Evolutionary conservation across 2,888 invertebrate species (phyloP).

Genomic region (Nomada ferruginata): DNA sequence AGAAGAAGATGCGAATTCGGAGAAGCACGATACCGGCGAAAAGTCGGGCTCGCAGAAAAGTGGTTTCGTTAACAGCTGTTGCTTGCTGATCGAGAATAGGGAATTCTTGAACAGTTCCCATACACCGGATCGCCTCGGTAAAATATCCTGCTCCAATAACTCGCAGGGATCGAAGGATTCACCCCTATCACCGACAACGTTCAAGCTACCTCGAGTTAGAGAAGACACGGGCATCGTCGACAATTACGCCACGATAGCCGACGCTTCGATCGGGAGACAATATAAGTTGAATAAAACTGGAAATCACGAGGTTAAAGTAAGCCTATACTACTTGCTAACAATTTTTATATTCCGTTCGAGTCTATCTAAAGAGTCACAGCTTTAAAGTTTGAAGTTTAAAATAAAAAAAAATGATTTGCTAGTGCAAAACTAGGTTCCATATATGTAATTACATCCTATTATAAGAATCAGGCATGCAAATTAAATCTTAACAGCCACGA

Average conservation of each 20-base stretch:
- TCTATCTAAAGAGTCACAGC: too few species aligned
- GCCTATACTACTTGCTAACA: background rate
- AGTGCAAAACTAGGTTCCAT: too few species aligned
- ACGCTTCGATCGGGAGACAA: conserved; percentile 1
- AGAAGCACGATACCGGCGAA: background rate
- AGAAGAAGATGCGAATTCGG: background rate
- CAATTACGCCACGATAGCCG: background rate
- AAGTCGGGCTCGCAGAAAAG: conserved; percentile 6
- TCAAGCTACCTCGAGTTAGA: conserved; percentile 6
- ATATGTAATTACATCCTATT: too few species aligned
- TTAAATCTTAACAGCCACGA: conserved; percentile 40
- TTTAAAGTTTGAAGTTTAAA: too few species aligned
- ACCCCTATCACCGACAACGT: background rate
- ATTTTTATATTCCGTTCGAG: background rate
- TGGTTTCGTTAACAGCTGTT: conserved; percentile 23
- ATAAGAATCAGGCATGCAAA: background rate
- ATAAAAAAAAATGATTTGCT: too few species aligned
- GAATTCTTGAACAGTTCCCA: conserved; percentile 27
- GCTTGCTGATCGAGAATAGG: conserved; percentile 41
- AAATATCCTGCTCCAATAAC: background rate
- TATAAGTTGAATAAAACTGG: background rate
- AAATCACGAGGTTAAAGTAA: conserved; percentile 25
- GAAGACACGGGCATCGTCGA: conserved; percentile 4
- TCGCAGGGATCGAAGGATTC: background rate
- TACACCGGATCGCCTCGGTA: background rate